Percentiles rank a stretch among this genome's conserved stretches.
phyloP scores from a whole-genome alignment of 2,888 invertebrate genomes.

The Drosophila pseudotalamancana region DNA sequence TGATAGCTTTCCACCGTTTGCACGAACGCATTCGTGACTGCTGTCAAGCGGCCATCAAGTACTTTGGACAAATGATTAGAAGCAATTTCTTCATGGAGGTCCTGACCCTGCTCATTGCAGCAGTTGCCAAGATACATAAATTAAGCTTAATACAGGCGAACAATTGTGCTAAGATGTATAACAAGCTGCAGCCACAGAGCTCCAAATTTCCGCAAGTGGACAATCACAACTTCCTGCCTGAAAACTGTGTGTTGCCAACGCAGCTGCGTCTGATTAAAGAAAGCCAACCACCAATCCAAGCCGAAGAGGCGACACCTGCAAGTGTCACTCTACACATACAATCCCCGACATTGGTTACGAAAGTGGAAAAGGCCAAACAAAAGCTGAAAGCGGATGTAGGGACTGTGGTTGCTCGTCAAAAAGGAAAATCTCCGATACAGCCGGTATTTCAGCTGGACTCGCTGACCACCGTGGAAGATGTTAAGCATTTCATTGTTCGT shows the following conservation, averaged over 20 bases:
- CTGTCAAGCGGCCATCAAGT: slow-evolving; percentile 71
- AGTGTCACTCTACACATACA: slow-evolving; percentile 14
- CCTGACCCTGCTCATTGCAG: slow-evolving; percentile 74
- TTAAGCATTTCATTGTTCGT: slow-evolving; percentile 71
- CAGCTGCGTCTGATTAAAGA: slow-evolving; percentile 10
- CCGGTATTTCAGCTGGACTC: slow-evolving; percentile 53
- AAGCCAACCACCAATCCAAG: neutral
- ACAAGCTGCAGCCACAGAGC: slow-evolving; percentile 50
- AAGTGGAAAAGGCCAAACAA: slow-evolving; percentile 47
- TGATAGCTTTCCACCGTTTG: slow-evolving; percentile 72
- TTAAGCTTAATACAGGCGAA: slow-evolving; percentile 60
- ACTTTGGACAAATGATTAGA: slow-evolving; percentile 75
- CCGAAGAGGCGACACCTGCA: slow-evolving; percentile 18
- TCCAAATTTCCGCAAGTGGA: slow-evolving; percentile 67
- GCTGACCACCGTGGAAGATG: slow-evolving; percentile 67
- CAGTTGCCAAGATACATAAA: slow-evolving; percentile 74
- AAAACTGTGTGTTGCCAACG: slow-evolving; percentile 57
- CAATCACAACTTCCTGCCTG: slow-evolving; percentile 55
- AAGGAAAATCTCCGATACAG: neutral
- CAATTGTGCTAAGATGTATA: slow-evolving; percentile 67
- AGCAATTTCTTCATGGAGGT: slow-evolving; percentile 81
- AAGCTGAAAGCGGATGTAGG: slow-evolving; percentile 65
- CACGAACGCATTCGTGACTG: slow-evolving; percentile 74
- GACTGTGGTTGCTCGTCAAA: slow-evolving; percentile 34
- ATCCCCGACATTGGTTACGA: slow-evolving; percentile 36